Conservation (phyloP, 2,888 invertebrate species). For the Psylliodes chrysocephalus region DNA sequence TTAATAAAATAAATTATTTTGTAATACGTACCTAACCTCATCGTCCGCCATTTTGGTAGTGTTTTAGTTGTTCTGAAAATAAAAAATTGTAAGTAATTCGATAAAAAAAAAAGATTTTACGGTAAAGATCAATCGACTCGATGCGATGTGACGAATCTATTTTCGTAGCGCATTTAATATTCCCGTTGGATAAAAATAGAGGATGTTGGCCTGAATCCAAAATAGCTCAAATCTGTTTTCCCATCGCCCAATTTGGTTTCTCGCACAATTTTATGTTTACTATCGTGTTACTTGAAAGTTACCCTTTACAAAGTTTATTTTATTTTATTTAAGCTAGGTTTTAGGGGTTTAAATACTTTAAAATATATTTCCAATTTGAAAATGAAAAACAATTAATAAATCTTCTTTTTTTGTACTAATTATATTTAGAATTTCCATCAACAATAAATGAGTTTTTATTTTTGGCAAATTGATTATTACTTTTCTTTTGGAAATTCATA, state of each 20-base stretch:
- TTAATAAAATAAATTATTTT: not conserved
- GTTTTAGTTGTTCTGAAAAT: constrained; percentile 69
- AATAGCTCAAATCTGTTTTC: constrained; percentile 30
- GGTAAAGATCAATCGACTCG: not conserved
- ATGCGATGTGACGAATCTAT: constrained; percentile 7
- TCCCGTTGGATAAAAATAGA: constrained; percentile 19
- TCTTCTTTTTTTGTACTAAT: too few species aligned
- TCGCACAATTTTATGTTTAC: constrained; percentile 18
- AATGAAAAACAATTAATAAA: too few species aligned
- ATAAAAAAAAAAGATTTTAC: constrained; percentile 27
- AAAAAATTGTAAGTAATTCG: constrained; percentile 1
- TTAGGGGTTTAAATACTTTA: not conserved
- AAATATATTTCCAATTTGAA: too few species aligned
- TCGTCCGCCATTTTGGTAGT: constrained; percentile 89
- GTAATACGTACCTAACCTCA: constrained; percentile 87
- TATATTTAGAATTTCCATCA: too few species aligned
- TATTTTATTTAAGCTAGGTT: not conserved
- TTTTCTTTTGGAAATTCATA: too few species aligned
- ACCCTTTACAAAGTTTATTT: too few species aligned
- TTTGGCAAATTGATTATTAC: too few species aligned
- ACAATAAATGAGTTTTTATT: too few species aligned
- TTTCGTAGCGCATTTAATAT: constrained; percentile 8
- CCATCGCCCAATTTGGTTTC: constrained; percentile 51
- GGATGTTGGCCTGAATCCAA: constrained; percentile 29
- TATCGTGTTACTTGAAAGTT: constrained; percentile 32